Percentiles rank a stretch among this genome's conserved stretches.
Conservation (phyloP, 2,888 invertebrate species). For the Iselma pallidipennis region DNA sequence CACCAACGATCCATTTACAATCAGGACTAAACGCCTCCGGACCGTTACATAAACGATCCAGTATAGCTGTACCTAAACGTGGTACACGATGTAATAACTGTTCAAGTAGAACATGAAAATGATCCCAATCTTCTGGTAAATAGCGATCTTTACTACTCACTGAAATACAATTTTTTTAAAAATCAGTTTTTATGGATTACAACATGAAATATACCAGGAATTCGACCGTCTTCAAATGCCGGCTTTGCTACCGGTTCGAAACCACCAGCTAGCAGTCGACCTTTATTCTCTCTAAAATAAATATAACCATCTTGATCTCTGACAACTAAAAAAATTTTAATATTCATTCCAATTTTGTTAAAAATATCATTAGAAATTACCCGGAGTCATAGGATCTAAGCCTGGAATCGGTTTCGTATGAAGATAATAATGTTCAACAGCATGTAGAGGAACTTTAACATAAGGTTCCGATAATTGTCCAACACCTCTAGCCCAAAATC, state of each 20-base stretch:
- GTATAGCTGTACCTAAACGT: constrained; percentile 69
- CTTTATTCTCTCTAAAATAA: constrained; percentile 84
- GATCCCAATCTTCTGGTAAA: constrained; percentile 93
- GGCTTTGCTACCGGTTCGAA: constrained; percentile 92
- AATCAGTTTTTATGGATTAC: not conserved
- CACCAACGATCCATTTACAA: constrained; percentile 94
- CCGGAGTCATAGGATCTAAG: constrained; percentile 80
- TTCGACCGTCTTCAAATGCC: constrained; percentile 77
- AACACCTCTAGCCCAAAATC: constrained; percentile 91
- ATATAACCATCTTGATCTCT: constrained; percentile 87
- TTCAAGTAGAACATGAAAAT: constrained; percentile 87
- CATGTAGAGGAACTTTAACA: constrained; percentile 87
- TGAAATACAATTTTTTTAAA: constrained; percentile 39
- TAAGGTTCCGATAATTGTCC: constrained; percentile 83
- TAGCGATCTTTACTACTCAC: constrained; percentile 67
- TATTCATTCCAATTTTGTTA: not conserved
- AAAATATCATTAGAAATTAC: constrained; percentile 55
- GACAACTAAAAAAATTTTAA: constrained; percentile 62
- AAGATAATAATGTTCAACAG: constrained; percentile 92
- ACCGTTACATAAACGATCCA: constrained; percentile 84
- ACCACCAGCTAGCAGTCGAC: constrained; percentile 85
- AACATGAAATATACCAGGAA: constrained; percentile 58
- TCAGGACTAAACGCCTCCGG: constrained; percentile 97
- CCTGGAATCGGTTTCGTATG: constrained; percentile 82
- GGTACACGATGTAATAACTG: constrained; percentile 86